phyloP scores from a whole-genome alignment of 2,888 invertebrate genomes.

The Cantharis rufa region DNA sequence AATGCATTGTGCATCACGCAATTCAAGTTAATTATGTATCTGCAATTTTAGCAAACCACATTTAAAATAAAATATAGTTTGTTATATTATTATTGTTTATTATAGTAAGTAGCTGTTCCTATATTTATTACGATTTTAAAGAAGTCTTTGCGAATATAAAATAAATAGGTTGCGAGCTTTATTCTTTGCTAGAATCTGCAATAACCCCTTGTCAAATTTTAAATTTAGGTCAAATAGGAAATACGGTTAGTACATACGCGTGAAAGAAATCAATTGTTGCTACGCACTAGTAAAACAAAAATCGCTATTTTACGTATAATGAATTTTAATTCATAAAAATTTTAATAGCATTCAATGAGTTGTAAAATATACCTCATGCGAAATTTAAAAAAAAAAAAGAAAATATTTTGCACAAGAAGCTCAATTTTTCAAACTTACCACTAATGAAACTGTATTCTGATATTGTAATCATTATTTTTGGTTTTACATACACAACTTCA shows the following conservation, averaged over 20 bases:
- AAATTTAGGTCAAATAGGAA: slow-evolving; percentile 29
- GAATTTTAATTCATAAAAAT: neutral
- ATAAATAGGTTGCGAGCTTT: neutral
- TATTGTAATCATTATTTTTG: slow-evolving; percentile 39
- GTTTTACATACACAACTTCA: neutral
- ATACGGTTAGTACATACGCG: slow-evolving; percentile 22
- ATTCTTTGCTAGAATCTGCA: slow-evolving; percentile 5
- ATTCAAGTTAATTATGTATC: neutral
- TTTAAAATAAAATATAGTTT: neutral
- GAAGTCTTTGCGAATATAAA: neutral
- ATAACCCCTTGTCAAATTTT: slow-evolving; percentile 26
- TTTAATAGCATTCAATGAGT: neutral
- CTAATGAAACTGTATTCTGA: slow-evolving; percentile 38
- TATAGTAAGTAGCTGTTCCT: too few species aligned
- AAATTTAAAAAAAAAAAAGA: neutral
- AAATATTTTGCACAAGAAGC: neutral
- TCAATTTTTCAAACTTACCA: slow-evolving; percentile 33
- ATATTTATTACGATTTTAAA: neutral
- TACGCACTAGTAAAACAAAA: slow-evolving; percentile 18
- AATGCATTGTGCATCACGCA: neutral
- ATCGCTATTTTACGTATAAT: neutral
- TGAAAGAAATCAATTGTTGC: slow-evolving; percentile 30
- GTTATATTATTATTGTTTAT: neutral
- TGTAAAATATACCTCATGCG: neutral
- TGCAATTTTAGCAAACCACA: neutral